Base-by-base conservation (phyloP, 2,797 vertebrate genomes). In the Sarcoramphus papa region DNA sequence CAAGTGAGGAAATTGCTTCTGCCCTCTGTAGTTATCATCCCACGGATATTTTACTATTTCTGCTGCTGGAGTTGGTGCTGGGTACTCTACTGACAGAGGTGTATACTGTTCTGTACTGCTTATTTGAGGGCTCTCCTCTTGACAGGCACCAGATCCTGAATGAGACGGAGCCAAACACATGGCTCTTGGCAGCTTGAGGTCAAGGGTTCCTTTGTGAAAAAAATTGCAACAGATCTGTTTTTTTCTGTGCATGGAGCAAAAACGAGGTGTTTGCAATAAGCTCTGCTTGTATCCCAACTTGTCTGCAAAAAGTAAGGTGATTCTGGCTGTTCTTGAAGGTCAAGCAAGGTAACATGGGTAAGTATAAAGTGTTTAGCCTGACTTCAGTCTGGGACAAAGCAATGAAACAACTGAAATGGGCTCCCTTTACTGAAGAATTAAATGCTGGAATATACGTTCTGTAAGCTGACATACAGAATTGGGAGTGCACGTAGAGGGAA, bases 401-500 rank as follows among this genome's bases (percentile, higher is more conserved):
- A 77, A 27, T 41, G 33, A 28, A 83, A 59, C n/a, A 47, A 35
- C 9, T 73, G 47, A 83, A 77, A 77, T 9, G 22, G 8, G 4
- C 5, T 85, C 2, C 10, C 7, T 74, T 84, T 88, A 68, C 37
- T 90, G 35, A 84, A 54, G n/a, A 94, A 72, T 27, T 60, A 81
- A 84, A 33, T 30, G 8, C 17, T 70, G 41, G 17, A 48, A 88
- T 41, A 15, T 14, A 3, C 9, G 24, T 41, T 48, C n/a, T 83
- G 9, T 56, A 54, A 85, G 12, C 10, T 75, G 14, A 50, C 0
- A 1, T 78, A 37, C 6, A 10, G 45, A 69, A 10, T 5, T 69
- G 22, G 14, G 24, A 75, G 20, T 3, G 1, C 6, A 9, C 0
- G 1, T 9, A 47, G 22, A 87, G 21, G 12, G 8, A 72, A 60